Percentiles rank a stretch among this genome's conserved stretches.
Conservation (phyloP, 92 coral and sea anemone species). For the Diadumene lineata region DNA sequence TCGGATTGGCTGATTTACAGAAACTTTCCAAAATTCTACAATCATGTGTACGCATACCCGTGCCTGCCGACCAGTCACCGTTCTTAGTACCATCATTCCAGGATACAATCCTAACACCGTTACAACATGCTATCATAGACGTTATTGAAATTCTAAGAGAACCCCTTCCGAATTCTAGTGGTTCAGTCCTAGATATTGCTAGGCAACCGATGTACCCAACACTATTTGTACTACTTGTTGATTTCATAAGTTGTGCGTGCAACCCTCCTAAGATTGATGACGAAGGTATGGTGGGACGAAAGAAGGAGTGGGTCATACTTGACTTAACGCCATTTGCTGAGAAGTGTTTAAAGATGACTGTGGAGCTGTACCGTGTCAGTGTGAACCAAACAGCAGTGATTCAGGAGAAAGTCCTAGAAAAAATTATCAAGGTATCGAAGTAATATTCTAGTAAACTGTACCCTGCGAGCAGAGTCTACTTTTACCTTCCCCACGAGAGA, state of each 20-base stretch:
- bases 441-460: background rate
- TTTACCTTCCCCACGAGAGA: no score
- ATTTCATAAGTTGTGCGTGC: constrained; percentile 73
- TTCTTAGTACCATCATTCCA: constrained; percentile 89
- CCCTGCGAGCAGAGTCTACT: no score
- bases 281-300: constrained; percentile 36
- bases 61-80: constrained; percentile 89
- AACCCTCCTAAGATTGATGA: constrained; percentile 76
- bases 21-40: constrained; percentile 82
- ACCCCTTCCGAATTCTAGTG: constrained; percentile 73
- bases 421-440: constrained; percentile 74
- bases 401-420: constrained; percentile 88
- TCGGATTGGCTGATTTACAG: constrained; percentile 96
- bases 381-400: constrained; percentile 81
- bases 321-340: constrained; percentile 86
- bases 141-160: constrained; percentile 85
- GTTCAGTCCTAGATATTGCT: constrained; percentile 86
- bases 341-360: constrained; percentile 71
- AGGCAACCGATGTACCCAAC: constrained; percentile 99
- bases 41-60: constrained; percentile 79
- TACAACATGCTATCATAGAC: constrained; percentile 86
- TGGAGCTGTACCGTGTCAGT: constrained; percentile 78
- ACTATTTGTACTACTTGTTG: constrained; percentile 68
- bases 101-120: constrained; percentile 78
- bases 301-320: constrained; percentile 84